Base-by-base conservation (phyloP, 2,113 vertebrate genomes). In the Taxidea taxus region DNA sequence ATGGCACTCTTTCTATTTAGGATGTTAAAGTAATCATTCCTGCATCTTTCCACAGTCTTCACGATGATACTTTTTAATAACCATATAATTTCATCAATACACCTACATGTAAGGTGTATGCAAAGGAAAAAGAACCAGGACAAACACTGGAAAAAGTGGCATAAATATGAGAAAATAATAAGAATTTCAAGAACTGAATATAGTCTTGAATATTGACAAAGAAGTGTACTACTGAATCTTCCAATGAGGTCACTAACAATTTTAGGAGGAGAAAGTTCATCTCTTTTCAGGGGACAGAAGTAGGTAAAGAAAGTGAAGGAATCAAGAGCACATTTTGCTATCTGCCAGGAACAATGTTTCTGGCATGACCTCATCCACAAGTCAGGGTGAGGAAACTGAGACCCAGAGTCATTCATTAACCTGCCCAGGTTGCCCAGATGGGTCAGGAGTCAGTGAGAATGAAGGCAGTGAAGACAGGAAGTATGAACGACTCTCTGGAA, bases 101-200 rank as follows among this genome's bases (percentile, higher is more conserved):
- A 60, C 21, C 39, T 84, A 68, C 56, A 42, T 84, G 6, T 66
- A 51, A 64, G 18, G 37, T 56, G 9, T 77, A 82, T 42, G 34
- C 81, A 93, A 78, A 89, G 21, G 12, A 75, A 93, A 90, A 87
- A 64, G 29, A 95, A 42, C 27, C 27, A 64, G 20, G 37, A 16
- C 42, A 51, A 78, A 68, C 78, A 47, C 51, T 42, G 39, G 66
- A 14, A 37, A 91, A 74, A 72, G 34, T 56, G 49, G 72, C 62
- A 85, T 81, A 72, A 47, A 95, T 44, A 80, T 7, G 90, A 42
- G 56, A 10, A 83, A 77, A 90, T 37, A 92, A 39, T n/a, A 72
- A 80, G 29, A 96, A 54, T 89, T 56, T 91, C 56, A 91, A 85
- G 47, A 84, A 82, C 68, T 95, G 58, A 83, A 23, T 49, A 62